Percentiles rank a stretch among this genome's conserved stretches.
These are phyloP conservation scores for Hirtodrosophila cameraria DNA, from an alignment of 2,888 invertebrate species.

Conservation along the genomic window DNA sequence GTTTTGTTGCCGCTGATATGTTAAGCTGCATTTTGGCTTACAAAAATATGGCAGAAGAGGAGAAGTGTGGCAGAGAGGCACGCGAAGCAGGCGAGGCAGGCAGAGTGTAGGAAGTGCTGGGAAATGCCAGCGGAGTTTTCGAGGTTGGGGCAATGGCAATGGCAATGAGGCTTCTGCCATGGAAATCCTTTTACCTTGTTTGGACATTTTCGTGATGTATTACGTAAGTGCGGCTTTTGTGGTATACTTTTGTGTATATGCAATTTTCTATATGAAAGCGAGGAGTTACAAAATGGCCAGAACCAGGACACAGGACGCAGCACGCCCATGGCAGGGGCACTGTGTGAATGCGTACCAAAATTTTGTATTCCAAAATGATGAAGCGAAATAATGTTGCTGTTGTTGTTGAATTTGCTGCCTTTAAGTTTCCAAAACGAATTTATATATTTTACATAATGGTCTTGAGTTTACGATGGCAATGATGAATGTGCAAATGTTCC, in stretches of 20 bases:
- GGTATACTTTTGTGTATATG: constrained; percentile 53
- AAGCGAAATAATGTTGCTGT: constrained; percentile 44
- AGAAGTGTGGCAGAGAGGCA: neutral
- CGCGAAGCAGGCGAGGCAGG: neutral
- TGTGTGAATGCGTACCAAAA: constrained; percentile 50
- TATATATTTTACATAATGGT: constrained; percentile 45
- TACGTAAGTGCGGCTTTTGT: constrained; percentile 79
- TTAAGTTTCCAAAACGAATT: constrained; percentile 42
- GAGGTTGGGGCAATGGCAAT: constrained; percentile 33
- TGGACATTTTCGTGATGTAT: constrained; percentile 79
- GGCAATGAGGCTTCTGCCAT: constrained; percentile 56
- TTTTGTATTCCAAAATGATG: constrained; percentile 74
- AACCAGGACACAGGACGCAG: too few species aligned
- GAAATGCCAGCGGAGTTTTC: neutral
- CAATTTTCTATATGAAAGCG: constrained; percentile 57
- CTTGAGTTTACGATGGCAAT: constrained; percentile 36
- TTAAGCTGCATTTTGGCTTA: constrained; percentile 78
- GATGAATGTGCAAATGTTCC: constrained; percentile 52
- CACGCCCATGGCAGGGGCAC: neutral
- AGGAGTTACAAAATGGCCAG: constrained; percentile 58
- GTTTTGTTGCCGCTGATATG: constrained; percentile 67
- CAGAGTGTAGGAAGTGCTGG: neutral
- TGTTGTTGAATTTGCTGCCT: constrained; percentile 19
- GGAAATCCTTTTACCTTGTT: constrained; percentile 77
- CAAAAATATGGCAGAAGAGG: constrained; percentile 68